Conservation (phyloP, 2,113 vertebrate species). For the Empidonax alnorum region DNA sequence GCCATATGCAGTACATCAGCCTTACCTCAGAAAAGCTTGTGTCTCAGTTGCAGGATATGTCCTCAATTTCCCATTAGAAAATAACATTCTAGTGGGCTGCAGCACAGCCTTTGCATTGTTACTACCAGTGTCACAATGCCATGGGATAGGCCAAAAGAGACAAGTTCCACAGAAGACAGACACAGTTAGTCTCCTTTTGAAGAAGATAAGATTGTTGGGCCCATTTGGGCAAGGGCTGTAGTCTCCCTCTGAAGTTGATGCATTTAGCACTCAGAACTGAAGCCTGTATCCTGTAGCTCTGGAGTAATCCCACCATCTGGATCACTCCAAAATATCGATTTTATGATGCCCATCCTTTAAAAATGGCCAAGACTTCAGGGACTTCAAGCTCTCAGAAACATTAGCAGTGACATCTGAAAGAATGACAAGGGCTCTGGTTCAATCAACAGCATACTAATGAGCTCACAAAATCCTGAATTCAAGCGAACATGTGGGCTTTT, state of each 20-base stretch:
- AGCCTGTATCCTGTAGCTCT: neutral
- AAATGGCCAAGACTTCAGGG: neutral
- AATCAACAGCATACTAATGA: neutral
- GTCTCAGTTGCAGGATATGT: neutral
- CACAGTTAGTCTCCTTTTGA: neutral
- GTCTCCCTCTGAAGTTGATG: accelerated
- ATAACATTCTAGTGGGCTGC: neutral
- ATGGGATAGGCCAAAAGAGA: neutral
- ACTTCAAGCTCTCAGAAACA: neutral
- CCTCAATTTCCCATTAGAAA: neutral
- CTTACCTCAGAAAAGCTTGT: neutral
- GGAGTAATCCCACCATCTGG: neutral
- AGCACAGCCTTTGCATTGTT: neutral
- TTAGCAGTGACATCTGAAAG: neutral
- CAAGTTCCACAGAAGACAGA: neutral
- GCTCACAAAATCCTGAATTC: neutral
- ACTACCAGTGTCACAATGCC: no score
- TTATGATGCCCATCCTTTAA: neutral
- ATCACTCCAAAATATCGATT: neutral
- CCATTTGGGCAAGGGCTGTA: neutral
- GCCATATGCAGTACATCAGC: neutral
- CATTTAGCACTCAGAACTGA: neutral
- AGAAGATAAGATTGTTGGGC: neutral
- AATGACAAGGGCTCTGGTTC: neutral
- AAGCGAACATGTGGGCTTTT: neutral